phyloP scores from a whole-genome alignment of 2,888 invertebrate species.

The Anorthoa munda region DNA sequence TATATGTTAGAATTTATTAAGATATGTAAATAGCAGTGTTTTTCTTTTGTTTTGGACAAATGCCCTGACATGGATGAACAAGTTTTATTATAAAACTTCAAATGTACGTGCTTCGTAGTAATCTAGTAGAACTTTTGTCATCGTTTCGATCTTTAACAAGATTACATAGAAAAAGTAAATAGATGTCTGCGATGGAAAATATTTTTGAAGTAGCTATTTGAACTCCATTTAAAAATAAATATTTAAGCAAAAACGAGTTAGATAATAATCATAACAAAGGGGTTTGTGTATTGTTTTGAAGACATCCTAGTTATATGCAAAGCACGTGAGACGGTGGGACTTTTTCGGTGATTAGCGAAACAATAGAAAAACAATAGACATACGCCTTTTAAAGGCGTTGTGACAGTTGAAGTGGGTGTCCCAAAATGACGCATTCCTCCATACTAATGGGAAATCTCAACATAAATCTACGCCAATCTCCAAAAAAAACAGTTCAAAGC shows the following conservation, averaged over 20 bases:
- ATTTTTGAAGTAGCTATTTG: neutral
- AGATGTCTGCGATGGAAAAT: neutral
- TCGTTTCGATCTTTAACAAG: neutral
- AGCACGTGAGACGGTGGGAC: no score
- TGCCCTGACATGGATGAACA: slow-evolving; percentile 37
- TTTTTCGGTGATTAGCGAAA: no score
- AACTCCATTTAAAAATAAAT: no score
- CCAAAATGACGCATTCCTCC: no score
- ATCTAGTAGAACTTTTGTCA: slow-evolving; percentile 18
- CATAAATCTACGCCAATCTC: neutral
- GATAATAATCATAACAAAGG: no score
- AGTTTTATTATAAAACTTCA: slow-evolving; percentile 60
- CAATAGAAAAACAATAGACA: no score
- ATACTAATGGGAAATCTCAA: no score
- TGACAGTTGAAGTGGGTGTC: no score
- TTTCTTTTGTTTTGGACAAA: slow-evolving; percentile 54
- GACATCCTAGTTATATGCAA: no score
- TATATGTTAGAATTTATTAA: slow-evolving; percentile 61
- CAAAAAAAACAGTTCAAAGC: neutral
- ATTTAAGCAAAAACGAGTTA: no score
- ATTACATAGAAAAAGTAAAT: slow-evolving; percentile 20
- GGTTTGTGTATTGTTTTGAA: no score
- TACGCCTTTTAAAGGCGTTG: no score
- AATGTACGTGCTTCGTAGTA: slow-evolving; percentile 17
- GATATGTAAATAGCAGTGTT: slow-evolving; percentile 51